Base-by-base conservation (phyloP, 2,888 invertebrate species). In the Spisula subtruncata region DNA sequence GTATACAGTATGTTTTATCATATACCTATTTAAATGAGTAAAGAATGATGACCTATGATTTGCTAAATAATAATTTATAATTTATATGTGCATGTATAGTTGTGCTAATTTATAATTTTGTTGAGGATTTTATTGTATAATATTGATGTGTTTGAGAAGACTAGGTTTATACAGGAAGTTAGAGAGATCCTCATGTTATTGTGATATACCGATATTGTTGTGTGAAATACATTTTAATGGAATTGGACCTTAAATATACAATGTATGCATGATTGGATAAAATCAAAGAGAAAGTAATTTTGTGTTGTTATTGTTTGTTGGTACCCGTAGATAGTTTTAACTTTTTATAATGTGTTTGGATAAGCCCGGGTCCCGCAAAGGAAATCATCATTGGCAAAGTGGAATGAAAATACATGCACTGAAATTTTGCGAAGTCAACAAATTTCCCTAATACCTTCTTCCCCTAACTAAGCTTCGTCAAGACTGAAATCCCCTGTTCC, bases 221-320 rank as follows among this genome's bases (percentile, higher is more conserved):
- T 66, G 60, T 66, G 60, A 25, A n/a, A 66, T 66, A 66, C 25
- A 66, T 66, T n/a, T 66, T 66, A n/a, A 66, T 66, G 60, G 60
- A 66, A n/a, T 66, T 66, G 20, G n/a, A 66, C 60, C 60, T 66
- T 66, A 25, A 25, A 66, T 25, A 60, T 20, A 66, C 25, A 25
- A 66, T n/a, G 5, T n/a, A 66, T 66, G 60, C 8, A 66, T 66
- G 60, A 66, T 25, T 66, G 60, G 25, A 25, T n/a, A 66, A 60
- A n/a, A 18, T 16, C 6, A 18, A 60, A 60, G n/a, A 60, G 25
- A 60, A 60, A n/a, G 18, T 25, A 66, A 66, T 6, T 25, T 10
- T 25, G n/a, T 6, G 25, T 66, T 25, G 60, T 56, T 20, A 5
- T 66, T 66, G 25, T 66, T 66, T 66, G n/a, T 66, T 25, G 25